Percentiles rank a stretch among this genome's conserved stretches.
These are phyloP conservation scores for Neolamprologus longior DNA, from an alignment of 2,113 vertebrate species.

Conservation along the genomic window DNA sequence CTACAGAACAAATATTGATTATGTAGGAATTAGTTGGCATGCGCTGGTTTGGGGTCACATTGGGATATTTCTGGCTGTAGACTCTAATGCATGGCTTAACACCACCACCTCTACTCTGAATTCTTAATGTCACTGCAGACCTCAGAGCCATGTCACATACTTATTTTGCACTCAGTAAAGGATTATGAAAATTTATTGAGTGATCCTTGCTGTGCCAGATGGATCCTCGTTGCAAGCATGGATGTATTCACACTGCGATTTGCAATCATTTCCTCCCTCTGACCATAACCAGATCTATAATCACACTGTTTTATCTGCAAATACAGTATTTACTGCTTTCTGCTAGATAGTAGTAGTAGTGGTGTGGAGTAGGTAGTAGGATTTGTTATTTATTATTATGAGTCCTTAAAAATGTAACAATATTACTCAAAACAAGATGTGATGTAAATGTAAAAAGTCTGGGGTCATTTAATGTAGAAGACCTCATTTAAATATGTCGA, in stretches of 20 bases:
- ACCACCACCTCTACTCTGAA: not conserved
- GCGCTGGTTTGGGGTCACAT: not conserved
- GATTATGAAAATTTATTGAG: slow-evolving; percentile 35
- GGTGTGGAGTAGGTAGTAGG: not conserved
- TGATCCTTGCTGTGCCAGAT: slow-evolving; percentile 29
- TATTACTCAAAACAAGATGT: not conserved
- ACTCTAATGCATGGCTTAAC: not conserved
- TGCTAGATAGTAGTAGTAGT: not conserved
- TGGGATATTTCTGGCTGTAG: not conserved
- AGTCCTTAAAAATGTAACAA: not conserved
- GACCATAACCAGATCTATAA: not conserved
- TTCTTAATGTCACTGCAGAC: not conserved
- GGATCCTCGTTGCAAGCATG: slow-evolving; percentile 3
- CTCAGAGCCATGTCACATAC: slow-evolving; percentile 1
- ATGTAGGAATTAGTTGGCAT: not conserved
- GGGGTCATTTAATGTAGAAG: not conserved
- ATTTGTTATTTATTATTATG: not conserved
- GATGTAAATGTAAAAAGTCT: not conserved
- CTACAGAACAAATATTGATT: not conserved
- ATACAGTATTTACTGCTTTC: not conserved
- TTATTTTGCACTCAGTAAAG: slow-evolving; percentile 25
- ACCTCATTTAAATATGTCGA: not conserved
- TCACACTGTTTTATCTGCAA: not conserved
- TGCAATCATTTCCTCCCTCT: not conserved
- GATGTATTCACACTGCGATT: not conserved